Evolutionary conservation across 2,888 invertebrate species (phyloP).

Genomic region (Melikaiella ostensackeni): DNA sequence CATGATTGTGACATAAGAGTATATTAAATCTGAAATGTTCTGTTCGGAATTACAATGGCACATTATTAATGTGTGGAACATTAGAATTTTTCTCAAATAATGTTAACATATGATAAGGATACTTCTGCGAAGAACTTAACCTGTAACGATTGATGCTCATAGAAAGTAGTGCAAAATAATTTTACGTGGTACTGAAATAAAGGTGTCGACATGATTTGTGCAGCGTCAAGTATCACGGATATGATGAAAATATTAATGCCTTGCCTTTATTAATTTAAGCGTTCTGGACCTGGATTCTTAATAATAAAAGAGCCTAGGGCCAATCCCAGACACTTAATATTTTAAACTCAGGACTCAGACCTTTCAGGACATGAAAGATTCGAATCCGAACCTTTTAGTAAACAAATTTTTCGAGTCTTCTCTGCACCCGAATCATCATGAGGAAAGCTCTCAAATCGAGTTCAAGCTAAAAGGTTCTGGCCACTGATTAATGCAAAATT

Average conservation of each 20-base stretch:
- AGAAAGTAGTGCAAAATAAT: constrained; percentile 23
- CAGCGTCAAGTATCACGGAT: not conserved
- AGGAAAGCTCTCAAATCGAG: no score
- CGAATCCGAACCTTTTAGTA: no score
- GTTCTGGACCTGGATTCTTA: no score
- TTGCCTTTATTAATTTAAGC: no score
- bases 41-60: constrained; percentile 12
- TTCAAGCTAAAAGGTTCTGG: no score
- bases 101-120: constrained; percentile 56
- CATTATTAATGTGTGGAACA: constrained; percentile 54
- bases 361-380: no score
- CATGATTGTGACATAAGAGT: constrained; percentile 14
- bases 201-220: constrained; percentile 25
- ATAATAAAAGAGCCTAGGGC: no score
- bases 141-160: constrained; percentile 46
- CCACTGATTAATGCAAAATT: not conserved
- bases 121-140: constrained; percentile 54
- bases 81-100: constrained; percentile 58
- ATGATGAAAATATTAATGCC: not conserved
- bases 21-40: constrained; percentile 24
- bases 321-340: no score
- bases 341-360: no score
- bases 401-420: no score
- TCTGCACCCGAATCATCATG: no score
- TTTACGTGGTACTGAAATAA: not conserved